Percentiles rank a stretch among this genome's conserved stretches.
Conservation (phyloP, 2,888 invertebrate species). For the Andrena camellia region DNA sequence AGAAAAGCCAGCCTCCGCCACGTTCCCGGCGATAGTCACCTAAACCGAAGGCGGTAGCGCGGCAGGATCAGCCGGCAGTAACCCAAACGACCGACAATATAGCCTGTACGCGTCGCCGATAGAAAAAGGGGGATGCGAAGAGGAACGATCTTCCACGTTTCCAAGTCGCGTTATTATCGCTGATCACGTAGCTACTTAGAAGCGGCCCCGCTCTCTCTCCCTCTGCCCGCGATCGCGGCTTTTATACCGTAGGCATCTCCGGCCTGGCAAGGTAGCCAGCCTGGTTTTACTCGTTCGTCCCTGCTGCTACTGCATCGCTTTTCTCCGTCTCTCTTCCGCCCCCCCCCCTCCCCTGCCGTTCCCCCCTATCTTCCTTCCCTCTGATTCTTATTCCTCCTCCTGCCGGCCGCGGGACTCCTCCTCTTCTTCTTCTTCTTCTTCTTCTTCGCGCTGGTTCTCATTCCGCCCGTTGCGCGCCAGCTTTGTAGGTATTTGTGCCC, state of each 20-base stretch:
- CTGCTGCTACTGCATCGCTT: conserved; percentile 67
- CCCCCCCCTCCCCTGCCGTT: conserved; percentile 38
- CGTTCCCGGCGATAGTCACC: conserved; percentile 53
- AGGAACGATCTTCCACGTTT: conserved; percentile 77
- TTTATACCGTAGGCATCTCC: conserved; percentile 73
- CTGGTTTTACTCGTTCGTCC: conserved; percentile 80
- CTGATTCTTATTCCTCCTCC: conserved; percentile 52
- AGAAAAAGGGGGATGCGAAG: conserved; percentile 66
- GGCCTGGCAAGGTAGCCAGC: conserved; percentile 73
- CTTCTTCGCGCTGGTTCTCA: conserved; percentile 64
- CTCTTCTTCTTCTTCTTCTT: conserved; percentile 13
- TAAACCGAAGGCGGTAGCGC: conserved; percentile 53
- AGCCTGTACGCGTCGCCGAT: conserved; percentile 63
- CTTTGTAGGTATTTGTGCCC: conserved; percentile 72
- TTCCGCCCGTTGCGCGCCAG: conserved; percentile 50
- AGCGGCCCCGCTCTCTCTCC: conserved; percentile 77
- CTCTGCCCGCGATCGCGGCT: conserved; percentile 59
- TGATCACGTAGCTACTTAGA: conserved; percentile 85
- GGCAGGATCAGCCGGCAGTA: conserved; percentile 44
- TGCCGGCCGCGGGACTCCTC: conserved; percentile 12
- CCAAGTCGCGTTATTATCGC: conserved; percentile 83
- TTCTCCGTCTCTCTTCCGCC: conserved; percentile 34
- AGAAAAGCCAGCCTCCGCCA: conserved; percentile 28
- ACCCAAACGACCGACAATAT: conserved; percentile 67
- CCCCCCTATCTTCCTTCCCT: conserved; percentile 10